Evolutionary conservation across 2,888 invertebrate genomes (phyloP).

Genomic region (Atherix ibis): DNA sequence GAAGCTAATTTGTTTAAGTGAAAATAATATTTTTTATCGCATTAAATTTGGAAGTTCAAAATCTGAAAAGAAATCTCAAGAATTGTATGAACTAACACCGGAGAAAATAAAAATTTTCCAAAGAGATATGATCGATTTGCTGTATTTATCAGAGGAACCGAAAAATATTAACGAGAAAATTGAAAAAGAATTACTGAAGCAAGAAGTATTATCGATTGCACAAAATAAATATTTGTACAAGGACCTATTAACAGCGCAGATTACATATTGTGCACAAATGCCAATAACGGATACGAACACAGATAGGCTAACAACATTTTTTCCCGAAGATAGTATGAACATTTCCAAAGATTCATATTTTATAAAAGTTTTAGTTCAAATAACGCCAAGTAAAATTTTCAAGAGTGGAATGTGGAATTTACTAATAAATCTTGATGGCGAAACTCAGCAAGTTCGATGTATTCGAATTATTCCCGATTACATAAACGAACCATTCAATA

Average conservation of each 20-base stretch:
- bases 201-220: slow-evolving; percentile 4
- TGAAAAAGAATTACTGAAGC: slow-evolving; percentile 3
- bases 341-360: slow-evolving; percentile 6
- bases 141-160: slow-evolving; percentile 3
- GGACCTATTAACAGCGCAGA: not conserved
- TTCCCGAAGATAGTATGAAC: slow-evolving; percentile 2
- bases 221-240: not conserved
- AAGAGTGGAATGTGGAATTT: slow-evolving; percentile 2
- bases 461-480: slow-evolving; percentile 3
- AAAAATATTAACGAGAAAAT: slow-evolving; percentile 2
- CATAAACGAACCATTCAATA: slow-evolving; percentile 1
- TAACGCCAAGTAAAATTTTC: slow-evolving; percentile 8
- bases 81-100: slow-evolving; percentile 1
- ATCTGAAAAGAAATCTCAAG: not conserved
- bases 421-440: not conserved
- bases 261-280: slow-evolving; percentile 2
- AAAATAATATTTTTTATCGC: slow-evolving; percentile 27
- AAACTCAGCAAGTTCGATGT: not conserved
- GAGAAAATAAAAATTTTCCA: slow-evolving; percentile 3
- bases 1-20: slow-evolving; percentile 24
- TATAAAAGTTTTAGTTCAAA: slow-evolving; percentile 4
- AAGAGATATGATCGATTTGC: not conserved
- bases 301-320: slow-evolving; percentile 1
- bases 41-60: slow-evolving; percentile 12
- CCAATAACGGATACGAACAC: not conserved